Evolutionary conservation across 64 coral and sea anemone species (phyloP).

Genomic region (Actinia tenebrosa): DNA sequence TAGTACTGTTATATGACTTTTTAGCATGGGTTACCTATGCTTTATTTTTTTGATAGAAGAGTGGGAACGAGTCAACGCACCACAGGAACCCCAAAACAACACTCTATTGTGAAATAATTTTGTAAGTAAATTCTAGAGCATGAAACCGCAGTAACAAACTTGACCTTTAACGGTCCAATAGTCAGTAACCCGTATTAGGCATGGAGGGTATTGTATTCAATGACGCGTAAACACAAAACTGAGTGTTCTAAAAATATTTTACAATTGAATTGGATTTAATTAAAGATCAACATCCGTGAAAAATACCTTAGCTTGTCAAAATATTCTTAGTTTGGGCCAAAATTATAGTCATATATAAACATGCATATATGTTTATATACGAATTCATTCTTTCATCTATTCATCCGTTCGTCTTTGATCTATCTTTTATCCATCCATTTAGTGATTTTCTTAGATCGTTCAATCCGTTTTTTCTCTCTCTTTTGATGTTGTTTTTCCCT

Average conservation of each 20-base stretch:
- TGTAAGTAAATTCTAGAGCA: neutral
- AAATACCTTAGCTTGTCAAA: neutral
- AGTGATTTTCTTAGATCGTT: too few species aligned
- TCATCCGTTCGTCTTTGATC: too few species aligned
- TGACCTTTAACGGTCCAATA: neutral
- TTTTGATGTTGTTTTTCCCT: too few species aligned
- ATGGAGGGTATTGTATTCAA: neutral
- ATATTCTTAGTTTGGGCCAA: too few species aligned
- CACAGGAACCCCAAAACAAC: neutral
- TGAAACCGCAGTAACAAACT: neutral
- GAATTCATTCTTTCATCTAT: too few species aligned
- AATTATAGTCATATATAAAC: too few species aligned
- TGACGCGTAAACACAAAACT: neutral
- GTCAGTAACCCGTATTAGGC: neutral
- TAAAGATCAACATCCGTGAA: neutral
- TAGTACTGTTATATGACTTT: neutral
- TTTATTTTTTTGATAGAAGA: neutral
- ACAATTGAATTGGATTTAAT: neutral
- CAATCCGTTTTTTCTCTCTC: too few species aligned
- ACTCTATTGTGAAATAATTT: too few species aligned
- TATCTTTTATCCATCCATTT: too few species aligned
- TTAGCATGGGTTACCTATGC: neutral
- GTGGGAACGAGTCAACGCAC: too few species aligned
- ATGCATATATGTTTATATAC: too few species aligned
- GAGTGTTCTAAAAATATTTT: neutral